Evolutionary conservation across 2,888 invertebrate genomes (phyloP).

Genomic region (Nomada hirtipes): DNA sequence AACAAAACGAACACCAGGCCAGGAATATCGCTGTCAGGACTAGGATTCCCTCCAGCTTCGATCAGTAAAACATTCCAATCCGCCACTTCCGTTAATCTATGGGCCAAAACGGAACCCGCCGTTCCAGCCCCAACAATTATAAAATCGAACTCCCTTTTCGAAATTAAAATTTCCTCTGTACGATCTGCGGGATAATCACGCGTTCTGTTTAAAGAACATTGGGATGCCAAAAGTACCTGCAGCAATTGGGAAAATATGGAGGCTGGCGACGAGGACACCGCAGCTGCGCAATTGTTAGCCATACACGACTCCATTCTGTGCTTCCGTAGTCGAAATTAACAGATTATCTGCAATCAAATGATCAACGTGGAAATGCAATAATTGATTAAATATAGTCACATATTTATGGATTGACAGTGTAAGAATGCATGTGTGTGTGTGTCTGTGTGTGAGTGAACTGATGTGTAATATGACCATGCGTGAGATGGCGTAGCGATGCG

Average conservation of each 20-base stretch:
- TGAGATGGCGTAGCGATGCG: no score
- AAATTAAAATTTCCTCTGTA: conserved; percentile 80
- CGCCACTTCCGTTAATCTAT: conserved; percentile 83
- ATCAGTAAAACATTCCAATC: conserved; percentile 85
- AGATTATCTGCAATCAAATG: no score
- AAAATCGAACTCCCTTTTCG: conserved; percentile 75
- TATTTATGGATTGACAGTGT: no score
- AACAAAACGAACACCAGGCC: conserved; percentile 78
- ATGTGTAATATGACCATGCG: no score
- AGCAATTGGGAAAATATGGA: conserved; percentile 87
- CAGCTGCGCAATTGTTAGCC: conserved; percentile 61
- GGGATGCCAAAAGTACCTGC: conserved; percentile 87
- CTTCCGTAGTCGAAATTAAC: no score
- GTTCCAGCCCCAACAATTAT: conserved; percentile 84
- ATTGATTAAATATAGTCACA: no score
- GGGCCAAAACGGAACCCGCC: conserved; percentile 86
- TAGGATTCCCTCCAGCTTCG: conserved; percentile 86
- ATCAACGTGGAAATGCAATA: no score
- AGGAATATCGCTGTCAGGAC: conserved; percentile 84
- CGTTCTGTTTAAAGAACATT: conserved; percentile 86
- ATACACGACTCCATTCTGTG: conserved; percentile 74
- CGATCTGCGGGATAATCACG: conserved; percentile 87
- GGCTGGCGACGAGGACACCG: conserved; percentile 77
- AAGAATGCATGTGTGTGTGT: no score
- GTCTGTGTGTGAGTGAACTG: no score